phyloP scores from a whole-genome alignment of 2,797 vertebrate genomes.

The Peromyscus aztecus region DNA sequence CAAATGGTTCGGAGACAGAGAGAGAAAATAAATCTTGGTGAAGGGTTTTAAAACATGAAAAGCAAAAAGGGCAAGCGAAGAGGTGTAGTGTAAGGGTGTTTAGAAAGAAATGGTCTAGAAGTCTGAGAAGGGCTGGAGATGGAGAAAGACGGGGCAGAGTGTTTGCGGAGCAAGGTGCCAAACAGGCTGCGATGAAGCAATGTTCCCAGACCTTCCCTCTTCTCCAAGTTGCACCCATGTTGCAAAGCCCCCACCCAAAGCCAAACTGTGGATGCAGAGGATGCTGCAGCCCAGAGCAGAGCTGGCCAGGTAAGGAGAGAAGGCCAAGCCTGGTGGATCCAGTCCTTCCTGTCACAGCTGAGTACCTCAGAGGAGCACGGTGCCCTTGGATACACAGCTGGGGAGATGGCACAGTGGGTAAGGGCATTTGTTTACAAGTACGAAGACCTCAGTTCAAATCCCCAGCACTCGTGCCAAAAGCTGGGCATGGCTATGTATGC shows the following conservation, averaged over 20 bases:
- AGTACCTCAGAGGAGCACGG: background rate
- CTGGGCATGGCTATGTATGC: background rate
- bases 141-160: background rate
- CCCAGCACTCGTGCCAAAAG: background rate
- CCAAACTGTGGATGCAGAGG: background rate
- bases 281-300: background rate
- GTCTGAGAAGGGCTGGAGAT: background rate
- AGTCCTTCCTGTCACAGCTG: background rate
- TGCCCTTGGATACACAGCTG: background rate
- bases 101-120: background rate
- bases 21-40: background rate
- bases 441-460: background rate
- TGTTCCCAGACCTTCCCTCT: background rate
- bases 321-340: background rate
- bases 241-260: background rate
- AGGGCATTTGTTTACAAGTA: background rate
- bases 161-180: background rate
- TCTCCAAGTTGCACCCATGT: background rate
- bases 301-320: background rate
- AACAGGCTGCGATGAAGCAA: background rate
- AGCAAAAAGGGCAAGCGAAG: background rate
- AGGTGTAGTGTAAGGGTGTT: background rate
- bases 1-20: background rate
- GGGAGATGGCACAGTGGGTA: background rate
- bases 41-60: conserved; percentile 54